Evolutionary conservation across 2,888 invertebrate genomes (phyloP).

Genomic region (Aproaerema taeniolella): DNA sequence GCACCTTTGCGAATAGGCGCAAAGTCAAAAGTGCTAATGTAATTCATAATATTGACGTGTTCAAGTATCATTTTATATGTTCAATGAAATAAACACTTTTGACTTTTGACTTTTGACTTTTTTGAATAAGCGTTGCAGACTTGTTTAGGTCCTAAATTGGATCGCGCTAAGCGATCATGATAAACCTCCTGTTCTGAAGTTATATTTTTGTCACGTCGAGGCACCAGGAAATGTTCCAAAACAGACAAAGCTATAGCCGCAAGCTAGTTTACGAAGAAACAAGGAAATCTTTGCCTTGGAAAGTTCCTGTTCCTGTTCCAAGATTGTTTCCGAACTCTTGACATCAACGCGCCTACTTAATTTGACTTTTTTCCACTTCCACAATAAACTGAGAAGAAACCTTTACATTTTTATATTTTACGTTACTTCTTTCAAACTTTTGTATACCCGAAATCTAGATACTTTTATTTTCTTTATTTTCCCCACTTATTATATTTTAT

Average conservation of each 20-base stretch:
- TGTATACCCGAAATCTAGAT: constrained; percentile 28
- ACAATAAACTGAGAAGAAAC: constrained; percentile 39
- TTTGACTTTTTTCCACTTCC: constrained; percentile 42
- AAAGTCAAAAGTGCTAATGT: no score
- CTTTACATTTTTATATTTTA: constrained; percentile 46
- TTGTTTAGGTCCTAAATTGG: no score
- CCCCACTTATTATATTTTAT: constrained; percentile 16
- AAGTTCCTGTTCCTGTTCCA: constrained; percentile 25
- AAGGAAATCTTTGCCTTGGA: constrained; percentile 25
- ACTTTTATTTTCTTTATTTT: constrained; percentile 36
- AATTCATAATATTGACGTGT: no score
- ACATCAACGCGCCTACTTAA: constrained; percentile 37
- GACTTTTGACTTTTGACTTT: no score
- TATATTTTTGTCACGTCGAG: no score
- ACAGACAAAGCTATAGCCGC: constrained; percentile 4
- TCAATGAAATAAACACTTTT: no score
- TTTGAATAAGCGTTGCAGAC: no score
- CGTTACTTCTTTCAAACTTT: constrained; percentile 38
- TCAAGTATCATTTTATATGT: no score
- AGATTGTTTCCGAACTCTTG: constrained; percentile 34
- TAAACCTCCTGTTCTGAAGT: no score
- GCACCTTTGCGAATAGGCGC: no score
- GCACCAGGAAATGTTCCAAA: constrained; percentile 7
- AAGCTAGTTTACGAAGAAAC: constrained; percentile 9
- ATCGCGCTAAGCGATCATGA: no score